Conservation (phyloP, 2,797 vertebrate species). For the Rhinoraja longicauda region DNA sequence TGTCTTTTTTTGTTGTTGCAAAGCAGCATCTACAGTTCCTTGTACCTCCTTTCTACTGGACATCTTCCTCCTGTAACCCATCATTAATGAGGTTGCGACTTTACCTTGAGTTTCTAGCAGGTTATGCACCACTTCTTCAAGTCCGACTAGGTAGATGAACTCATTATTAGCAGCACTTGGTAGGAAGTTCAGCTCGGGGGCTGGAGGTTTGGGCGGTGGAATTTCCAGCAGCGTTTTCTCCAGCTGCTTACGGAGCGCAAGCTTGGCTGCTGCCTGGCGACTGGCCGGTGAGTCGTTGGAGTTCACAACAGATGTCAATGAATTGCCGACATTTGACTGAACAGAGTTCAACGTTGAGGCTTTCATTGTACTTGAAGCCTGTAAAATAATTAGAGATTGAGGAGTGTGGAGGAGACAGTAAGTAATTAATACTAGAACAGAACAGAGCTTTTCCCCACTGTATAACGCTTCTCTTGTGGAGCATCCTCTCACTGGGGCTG, state of each 20-base stretch:
- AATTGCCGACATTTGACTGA: constrained; percentile 55
- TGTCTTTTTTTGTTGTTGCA: too few species aligned
- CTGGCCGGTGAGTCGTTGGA: constrained; percentile 81
- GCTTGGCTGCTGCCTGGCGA: constrained; percentile 87
- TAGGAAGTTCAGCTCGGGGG: constrained; percentile 89
- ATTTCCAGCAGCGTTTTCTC: constrained; percentile 96
- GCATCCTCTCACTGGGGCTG: neutral
- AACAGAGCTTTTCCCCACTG: neutral
- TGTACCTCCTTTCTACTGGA: too few species aligned
- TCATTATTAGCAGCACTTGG: constrained; percentile 96
- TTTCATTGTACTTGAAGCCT: constrained; percentile 82
- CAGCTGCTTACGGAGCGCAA: constrained; percentile 88
- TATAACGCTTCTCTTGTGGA: neutral
- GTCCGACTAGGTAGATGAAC: constrained; percentile 92
- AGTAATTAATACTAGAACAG: neutral
- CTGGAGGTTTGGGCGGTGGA: constrained; percentile 87
- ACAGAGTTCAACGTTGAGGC: constrained; percentile 64
- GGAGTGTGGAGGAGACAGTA: neutral
- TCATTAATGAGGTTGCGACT: constrained; percentile 47
- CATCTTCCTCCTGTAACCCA: too few species aligned
- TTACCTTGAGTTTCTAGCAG: constrained; percentile 87
- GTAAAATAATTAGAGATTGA: constrained; percentile 35
- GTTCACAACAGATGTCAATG: constrained; percentile 55
- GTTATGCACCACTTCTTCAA: constrained; percentile 96
- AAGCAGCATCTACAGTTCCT: too few species aligned